phyloP scores from a whole-genome alignment of 64 coral and sea anemone genomes.

The Montipora efflorescens region DNA sequence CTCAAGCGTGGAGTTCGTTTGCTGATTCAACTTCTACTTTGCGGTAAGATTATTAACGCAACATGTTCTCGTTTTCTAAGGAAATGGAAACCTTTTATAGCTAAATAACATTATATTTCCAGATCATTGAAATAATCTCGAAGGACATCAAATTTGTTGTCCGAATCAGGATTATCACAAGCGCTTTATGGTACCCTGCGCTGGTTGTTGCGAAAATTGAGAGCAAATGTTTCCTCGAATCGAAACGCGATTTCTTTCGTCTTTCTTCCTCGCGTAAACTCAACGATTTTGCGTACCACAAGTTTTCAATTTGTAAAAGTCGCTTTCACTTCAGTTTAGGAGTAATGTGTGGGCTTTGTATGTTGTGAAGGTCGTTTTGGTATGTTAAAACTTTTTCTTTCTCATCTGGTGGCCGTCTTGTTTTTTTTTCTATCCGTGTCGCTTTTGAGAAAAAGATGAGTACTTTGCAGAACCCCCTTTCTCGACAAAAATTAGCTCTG shows the following conservation, averaged over 20 bases:
- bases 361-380: slow-evolving; percentile 25
- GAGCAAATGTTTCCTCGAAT: slow-evolving; percentile 68
- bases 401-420: slow-evolving; percentile 49
- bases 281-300: background rate
- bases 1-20: slow-evolving; percentile 77
- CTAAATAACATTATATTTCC: background rate
- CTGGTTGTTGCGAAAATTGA: slow-evolving; percentile 91
- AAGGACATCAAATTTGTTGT: slow-evolving; percentile 33
- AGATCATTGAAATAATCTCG: background rate
- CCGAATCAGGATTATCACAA: slow-evolving; percentile 41
- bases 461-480: background rate
- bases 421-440: slow-evolving; percentile 50
- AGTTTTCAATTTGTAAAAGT: background rate
- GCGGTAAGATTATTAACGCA: slow-evolving; percentile 56
- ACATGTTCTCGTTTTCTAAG: slow-evolving; percentile 22
- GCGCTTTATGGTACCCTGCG: slow-evolving; percentile 77
- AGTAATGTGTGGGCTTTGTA: background rate
- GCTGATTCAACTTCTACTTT: slow-evolving; percentile 66
- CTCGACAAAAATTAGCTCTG: background rate
- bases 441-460: slow-evolving; percentile 27
- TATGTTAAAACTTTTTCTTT: slow-evolving; percentile 43
- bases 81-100: slow-evolving; percentile 29
- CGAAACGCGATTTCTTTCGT: slow-evolving; percentile 41
- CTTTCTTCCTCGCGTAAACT: background rate
- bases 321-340: background rate